Evolutionary conservation across 2,113 vertebrate genomes (phyloP).

Genomic region (Panthera tigris): DNA sequence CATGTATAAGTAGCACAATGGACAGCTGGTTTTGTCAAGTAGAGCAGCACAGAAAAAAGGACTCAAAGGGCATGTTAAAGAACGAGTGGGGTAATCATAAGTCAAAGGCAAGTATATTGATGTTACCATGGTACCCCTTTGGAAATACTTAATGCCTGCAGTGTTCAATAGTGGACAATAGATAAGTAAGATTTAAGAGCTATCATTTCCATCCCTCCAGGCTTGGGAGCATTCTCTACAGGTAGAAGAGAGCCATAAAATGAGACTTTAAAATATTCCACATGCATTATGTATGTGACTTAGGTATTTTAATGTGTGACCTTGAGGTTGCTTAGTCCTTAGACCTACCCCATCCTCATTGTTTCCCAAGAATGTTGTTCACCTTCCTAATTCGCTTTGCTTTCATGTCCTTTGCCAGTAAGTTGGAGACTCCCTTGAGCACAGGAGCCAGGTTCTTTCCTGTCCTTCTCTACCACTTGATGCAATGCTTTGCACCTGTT

Average conservation of each 20-base stretch:
- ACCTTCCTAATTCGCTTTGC: background rate
- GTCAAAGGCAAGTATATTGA: conserved; percentile 21
- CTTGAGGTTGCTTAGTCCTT: conserved; percentile 34
- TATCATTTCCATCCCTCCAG: background rate
- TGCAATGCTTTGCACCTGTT: background rate
- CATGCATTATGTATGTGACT: background rate
- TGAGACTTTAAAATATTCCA: conserved; percentile 16
- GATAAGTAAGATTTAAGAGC: conserved; percentile 43
- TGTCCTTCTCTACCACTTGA: background rate
- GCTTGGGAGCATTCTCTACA: background rate
- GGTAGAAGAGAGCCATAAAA: conserved; percentile 22
- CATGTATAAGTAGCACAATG: conserved; percentile 32
- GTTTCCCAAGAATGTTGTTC: background rate
- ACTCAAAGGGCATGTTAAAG: background rate
- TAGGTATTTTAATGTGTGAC: conserved; percentile 14
- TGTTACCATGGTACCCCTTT: conserved; percentile 39
- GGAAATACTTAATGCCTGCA: conserved; percentile 39
- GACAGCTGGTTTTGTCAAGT: conserved; percentile 32
- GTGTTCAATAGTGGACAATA: conserved; percentile 13
- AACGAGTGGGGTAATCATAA: background rate
- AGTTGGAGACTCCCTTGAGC: background rate
- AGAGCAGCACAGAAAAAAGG: conserved; percentile 28
- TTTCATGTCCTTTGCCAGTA: background rate
- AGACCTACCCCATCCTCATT: background rate
- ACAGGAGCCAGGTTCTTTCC: background rate